Percentiles rank a stretch among this genome's conserved stretches.
phyloP scores from a whole-genome alignment of 2,113 vertebrate species.

The Percina caprodes region DNA sequence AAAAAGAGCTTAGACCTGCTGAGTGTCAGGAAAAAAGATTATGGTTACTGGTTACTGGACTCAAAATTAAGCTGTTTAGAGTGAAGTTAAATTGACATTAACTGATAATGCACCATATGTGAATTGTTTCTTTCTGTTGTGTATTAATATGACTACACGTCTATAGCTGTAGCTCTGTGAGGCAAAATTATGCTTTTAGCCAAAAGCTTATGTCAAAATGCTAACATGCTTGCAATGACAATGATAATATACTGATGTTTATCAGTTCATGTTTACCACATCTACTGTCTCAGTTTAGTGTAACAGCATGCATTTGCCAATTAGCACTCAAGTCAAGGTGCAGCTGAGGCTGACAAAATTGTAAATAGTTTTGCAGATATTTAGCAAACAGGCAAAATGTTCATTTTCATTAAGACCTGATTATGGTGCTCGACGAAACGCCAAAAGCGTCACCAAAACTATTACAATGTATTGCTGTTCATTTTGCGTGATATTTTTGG shows the following conservation, averaged over 20 bases:
- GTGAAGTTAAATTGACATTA: too few species aligned
- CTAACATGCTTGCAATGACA: neutral
- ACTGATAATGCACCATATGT: too few species aligned
- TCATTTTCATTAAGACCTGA: neutral
- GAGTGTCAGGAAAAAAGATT: neutral
- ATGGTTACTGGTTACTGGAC: neutral
- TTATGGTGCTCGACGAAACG: neutral
- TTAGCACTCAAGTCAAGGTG: neutral
- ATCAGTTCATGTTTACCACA: neutral
- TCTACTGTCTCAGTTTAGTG: neutral
- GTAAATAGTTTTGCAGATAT: neutral
- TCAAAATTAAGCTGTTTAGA: neutral
- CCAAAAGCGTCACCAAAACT: neutral
- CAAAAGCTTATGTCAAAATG: neutral
- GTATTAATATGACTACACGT: too few species aligned
- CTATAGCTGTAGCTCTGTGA: neutral
- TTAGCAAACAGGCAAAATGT: neutral
- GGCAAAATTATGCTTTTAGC: neutral
- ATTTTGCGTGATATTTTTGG: neutral
- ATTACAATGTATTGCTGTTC: too few species aligned
- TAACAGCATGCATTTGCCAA: neutral
- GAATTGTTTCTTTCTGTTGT: too few species aligned
- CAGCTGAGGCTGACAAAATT: neutral
- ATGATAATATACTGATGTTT: neutral
- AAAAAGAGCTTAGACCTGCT: neutral